These are phyloP conservation scores for Lasiommata megera DNA, from an alignment of 2,888 invertebrate species.

Conservation along the genomic window DNA sequence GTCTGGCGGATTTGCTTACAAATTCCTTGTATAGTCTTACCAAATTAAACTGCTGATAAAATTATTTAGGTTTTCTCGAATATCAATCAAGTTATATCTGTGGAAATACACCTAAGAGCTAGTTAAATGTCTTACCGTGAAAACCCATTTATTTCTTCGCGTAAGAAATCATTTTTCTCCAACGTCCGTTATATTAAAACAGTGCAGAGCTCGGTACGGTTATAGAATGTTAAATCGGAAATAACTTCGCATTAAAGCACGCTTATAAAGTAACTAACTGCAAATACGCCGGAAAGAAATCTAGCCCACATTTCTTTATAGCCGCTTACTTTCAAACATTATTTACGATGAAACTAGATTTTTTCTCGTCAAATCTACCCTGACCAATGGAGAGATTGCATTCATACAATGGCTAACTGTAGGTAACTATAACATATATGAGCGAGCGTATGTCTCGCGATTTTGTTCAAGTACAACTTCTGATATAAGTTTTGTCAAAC, in stretches of 20 bases:
- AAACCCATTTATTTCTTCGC: background rate
- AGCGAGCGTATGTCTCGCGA: too few species aligned
- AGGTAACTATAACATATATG: too few species aligned
- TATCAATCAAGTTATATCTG: too few species aligned
- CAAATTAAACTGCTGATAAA: too few species aligned
- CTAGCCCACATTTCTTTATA: slow-evolving; percentile 24
- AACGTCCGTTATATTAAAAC: slow-evolving; percentile 4
- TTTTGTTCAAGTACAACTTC: too few species aligned
- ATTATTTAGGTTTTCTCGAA: too few species aligned
- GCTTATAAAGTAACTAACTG: slow-evolving; percentile 24
- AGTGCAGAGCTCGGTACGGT: slow-evolving; percentile 2
- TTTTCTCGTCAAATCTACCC: slow-evolving; percentile 3
- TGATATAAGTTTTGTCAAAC: too few species aligned
- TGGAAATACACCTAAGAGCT: background rate
- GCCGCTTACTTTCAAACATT: slow-evolving; percentile 26
- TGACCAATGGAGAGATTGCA: background rate
- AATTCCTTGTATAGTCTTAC: too few species aligned
- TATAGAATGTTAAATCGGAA: slow-evolving; percentile 24
- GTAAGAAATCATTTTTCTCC: slow-evolving; percentile 3
- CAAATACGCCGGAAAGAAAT: slow-evolving; percentile 32
- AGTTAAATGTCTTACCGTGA: background rate
- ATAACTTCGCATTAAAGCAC: slow-evolving; percentile 21
- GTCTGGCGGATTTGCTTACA: too few species aligned
- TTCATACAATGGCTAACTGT: too few species aligned
- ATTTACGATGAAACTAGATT: slow-evolving; percentile 6